Evolutionary conservation across 2,888 invertebrate species (phyloP).

Genomic region (Nomada lathburiana): DNA sequence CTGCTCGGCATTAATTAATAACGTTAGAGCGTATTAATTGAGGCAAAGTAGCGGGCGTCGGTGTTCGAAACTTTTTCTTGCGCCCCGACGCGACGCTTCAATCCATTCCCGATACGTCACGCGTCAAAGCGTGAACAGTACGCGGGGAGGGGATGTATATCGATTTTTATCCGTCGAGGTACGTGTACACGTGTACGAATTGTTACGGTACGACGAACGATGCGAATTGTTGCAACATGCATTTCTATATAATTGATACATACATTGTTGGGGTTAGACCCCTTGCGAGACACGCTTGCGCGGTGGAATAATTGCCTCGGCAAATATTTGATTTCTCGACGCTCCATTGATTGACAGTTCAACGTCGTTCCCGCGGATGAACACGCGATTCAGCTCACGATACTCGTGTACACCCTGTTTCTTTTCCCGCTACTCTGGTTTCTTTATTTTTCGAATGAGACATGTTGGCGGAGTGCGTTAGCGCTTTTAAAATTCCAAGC

Average conservation of each 20-base stretch:
- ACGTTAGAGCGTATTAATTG: constrained; percentile 80
- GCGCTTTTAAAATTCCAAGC: constrained; percentile 70
- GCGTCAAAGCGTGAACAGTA: constrained; percentile 29
- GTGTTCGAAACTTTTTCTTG: constrained; percentile 59
- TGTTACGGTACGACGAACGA: too few species aligned
- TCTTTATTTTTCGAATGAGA: constrained; percentile 35
- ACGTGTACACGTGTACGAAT: too few species aligned
- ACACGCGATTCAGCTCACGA: constrained; percentile 43
- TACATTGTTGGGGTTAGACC: too few species aligned
- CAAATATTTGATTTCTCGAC: constrained; percentile 58
- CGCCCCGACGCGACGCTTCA: constrained; percentile 8
- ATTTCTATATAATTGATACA: too few species aligned
- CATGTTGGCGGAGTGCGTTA: constrained; percentile 62
- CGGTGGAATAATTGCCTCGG: constrained; percentile 38
- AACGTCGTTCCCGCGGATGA: constrained; percentile 20
- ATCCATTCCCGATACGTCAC: constrained; percentile 17
- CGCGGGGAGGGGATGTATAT: constrained; percentile 12
- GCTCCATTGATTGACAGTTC: constrained; percentile 56
- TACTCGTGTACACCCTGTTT: background rate
- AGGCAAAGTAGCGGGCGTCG: constrained; percentile 71
- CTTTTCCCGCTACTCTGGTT: constrained; percentile 1
- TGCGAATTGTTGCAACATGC: too few species aligned
- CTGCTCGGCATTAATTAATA: constrained; percentile 78
- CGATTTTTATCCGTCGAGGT: constrained; percentile 14
- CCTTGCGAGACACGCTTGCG: too few species aligned